Percentiles rank a stretch among this genome's conserved stretches.
These are phyloP conservation scores for Saccopteryx leptura DNA, from an alignment of 2,113 vertebrate species.

Conservation along the genomic window DNA sequence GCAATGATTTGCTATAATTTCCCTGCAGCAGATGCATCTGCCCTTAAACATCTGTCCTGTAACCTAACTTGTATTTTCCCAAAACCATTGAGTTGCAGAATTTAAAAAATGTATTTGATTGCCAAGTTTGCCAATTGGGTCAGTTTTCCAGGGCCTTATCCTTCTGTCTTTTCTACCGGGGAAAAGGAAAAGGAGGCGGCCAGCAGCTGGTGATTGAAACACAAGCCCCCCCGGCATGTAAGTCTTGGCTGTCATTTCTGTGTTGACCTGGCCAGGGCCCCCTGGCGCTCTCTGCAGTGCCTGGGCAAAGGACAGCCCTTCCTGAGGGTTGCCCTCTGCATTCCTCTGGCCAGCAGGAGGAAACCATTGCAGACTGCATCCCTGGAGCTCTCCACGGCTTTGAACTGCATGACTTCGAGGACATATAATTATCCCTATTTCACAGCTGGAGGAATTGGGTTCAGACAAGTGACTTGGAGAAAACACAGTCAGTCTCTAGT, in stretches of 20 bases:
- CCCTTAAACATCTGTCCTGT: background rate
- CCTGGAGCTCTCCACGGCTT: background rate
- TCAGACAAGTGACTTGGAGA: background rate
- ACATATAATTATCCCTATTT: background rate
- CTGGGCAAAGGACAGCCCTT: background rate
- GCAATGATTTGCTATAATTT: background rate
- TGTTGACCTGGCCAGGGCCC: background rate
- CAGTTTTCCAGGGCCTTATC: slow-evolving; percentile 37
- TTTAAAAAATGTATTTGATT: slow-evolving; percentile 65
- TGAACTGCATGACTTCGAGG: background rate
- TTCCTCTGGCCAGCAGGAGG: background rate
- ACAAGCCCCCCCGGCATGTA: background rate
- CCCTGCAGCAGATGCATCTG: background rate
- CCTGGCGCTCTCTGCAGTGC: background rate
- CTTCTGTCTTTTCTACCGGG: background rate
- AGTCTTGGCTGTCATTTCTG: background rate
- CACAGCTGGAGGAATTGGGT: background rate
- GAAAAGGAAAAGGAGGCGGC: slow-evolving; percentile 44
- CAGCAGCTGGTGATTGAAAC: slow-evolving; percentile 10
- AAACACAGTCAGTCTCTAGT: background rate
- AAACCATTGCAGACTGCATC: background rate
- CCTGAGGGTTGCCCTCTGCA: background rate
- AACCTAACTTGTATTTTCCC: slow-evolving; percentile 42
- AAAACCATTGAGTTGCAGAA: slow-evolving; percentile 55
- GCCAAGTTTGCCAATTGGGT: slow-evolving; percentile 51